These are phyloP conservation scores for Mellivora capensis DNA, from an alignment of 2,113 vertebrate genomes.

Conservation along the genomic window DNA sequence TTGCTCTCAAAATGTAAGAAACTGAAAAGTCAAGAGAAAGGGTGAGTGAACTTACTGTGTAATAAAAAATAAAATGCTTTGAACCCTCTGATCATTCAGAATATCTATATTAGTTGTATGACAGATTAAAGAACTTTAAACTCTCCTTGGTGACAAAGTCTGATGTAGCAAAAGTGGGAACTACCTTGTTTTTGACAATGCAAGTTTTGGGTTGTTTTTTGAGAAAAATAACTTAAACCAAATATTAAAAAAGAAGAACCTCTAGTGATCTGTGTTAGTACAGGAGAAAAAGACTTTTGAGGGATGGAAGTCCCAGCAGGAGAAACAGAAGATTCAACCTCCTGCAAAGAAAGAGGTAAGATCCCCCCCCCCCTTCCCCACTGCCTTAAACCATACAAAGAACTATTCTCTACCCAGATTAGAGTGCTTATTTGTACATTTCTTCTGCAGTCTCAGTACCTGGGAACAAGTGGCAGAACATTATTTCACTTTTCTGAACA, in stretches of 20 bases:
- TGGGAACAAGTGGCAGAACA: conserved; percentile 31
- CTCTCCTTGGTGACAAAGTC: not conserved
- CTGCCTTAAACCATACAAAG: not conserved
- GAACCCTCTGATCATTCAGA: not conserved
- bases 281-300: not conserved
- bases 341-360: not conserved
- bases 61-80: conserved; percentile 23
- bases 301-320: not conserved
- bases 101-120: not conserved
- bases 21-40: not conserved
- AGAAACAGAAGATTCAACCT: not conserved
- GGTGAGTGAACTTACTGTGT: not conserved
- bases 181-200: not conserved
- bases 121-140: not conserved
- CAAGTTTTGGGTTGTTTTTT: not conserved
- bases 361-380: not conserved
- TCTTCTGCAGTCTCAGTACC: not conserved
- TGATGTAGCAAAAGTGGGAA: not conserved
- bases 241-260: not conserved
- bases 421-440: not conserved
- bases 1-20: conserved; percentile 4
- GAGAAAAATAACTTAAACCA: not conserved
- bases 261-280: not conserved
- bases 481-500: conserved; percentile 46
- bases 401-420: not conserved